A percentile compares a stretch with the other conserved stretches of the same genome.
Evolutionary conservation across 1,140 invertebrate species (phyloP).

Genomic region (Scaptomyza pallida): DNA sequence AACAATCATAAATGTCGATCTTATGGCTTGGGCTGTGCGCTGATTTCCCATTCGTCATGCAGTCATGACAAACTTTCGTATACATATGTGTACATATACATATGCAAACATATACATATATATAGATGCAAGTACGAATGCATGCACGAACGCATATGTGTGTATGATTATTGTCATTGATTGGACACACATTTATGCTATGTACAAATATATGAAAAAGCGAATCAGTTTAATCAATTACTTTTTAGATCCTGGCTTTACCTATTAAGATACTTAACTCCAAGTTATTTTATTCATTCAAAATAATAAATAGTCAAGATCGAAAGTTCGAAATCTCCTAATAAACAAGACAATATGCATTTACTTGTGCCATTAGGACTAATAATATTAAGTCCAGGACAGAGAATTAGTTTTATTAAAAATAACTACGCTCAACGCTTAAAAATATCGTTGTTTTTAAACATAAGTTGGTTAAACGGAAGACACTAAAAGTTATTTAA

Average conservation of each 20-base stretch:
- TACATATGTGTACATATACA: not conserved
- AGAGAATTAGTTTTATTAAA: not conserved
- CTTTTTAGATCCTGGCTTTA: too few species aligned
- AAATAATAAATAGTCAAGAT: not conserved
- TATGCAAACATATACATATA: too few species aligned
- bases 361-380: not conserved
- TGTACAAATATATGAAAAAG: not conserved
- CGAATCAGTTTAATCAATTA: not conserved
- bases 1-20: too few species aligned
- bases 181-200: not conserved
- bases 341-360: not conserved
- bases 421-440: not conserved
- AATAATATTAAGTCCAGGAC: not conserved
- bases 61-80: not conserved
- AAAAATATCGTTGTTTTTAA: not conserved
- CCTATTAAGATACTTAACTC: too few species aligned
- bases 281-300: too few species aligned
- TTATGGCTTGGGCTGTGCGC: too few species aligned
- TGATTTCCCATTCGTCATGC: too few species aligned
- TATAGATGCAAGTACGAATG: not conserved
- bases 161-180: not conserved
- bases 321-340: not conserved
- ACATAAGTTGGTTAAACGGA: not conserved
- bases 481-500: not conserved
- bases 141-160: not conserved